Percentiles rank a stretch among this genome's conserved stretches.
Conservation (phyloP, 2,113 vertebrate genomes). For the Elachura formosa region DNA sequence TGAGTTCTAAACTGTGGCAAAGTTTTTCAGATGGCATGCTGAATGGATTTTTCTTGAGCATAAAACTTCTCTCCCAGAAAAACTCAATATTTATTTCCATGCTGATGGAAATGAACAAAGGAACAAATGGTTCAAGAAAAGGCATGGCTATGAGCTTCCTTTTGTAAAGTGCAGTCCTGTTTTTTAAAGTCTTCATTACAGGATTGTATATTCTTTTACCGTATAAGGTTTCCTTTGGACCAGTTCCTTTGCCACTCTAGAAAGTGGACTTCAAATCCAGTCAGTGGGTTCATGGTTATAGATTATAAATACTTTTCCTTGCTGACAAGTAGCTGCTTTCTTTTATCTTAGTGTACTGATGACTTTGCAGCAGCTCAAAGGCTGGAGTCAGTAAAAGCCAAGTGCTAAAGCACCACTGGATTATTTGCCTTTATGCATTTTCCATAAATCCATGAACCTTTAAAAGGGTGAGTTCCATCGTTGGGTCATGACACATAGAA, state of each 20-base stretch:
- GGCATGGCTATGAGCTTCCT: not conserved
- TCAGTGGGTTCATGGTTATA: not conserved
- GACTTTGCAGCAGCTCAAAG: not conserved
- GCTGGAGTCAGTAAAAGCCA: not conserved
- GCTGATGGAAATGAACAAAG: too few species aligned
- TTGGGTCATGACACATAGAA: not conserved
- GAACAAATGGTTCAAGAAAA: not conserved
- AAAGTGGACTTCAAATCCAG: not conserved
- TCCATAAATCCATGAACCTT: not conserved
- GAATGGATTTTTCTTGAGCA: not conserved
- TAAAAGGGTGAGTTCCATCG: not conserved
- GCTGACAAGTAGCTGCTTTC: not conserved
- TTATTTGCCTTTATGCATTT: not conserved
- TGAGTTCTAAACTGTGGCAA: not conserved
- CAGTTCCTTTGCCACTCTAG: not conserved
- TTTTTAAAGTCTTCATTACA: not conserved
- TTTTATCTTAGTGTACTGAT: not conserved
- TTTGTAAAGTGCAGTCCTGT: not conserved
- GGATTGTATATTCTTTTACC: not conserved
- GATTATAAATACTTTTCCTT: not conserved
- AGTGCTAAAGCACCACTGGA: not conserved
- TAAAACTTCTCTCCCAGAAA: not conserved
- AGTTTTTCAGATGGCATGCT: not conserved
- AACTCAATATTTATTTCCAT: not conserved
- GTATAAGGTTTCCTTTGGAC: not conserved